Evolutionary conservation across 2,797 vertebrate species (phyloP).

Genomic region (Chiloscyllium punctatum): DNA sequence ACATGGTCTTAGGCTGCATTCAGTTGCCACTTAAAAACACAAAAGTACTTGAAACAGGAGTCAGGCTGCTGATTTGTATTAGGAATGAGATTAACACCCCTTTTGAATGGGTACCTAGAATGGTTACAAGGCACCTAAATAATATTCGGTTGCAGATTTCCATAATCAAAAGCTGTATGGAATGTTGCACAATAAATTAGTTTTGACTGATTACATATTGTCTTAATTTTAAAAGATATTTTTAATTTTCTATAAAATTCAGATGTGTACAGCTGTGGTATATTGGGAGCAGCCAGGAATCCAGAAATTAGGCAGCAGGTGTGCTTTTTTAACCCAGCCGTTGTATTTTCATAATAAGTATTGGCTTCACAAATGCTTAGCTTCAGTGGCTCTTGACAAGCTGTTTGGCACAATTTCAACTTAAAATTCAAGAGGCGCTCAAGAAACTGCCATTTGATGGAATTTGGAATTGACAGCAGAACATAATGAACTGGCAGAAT

Average conservation of each 20-base stretch:
- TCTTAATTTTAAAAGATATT: neutral
- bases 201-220: too few species aligned
- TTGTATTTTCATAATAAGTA: neutral
- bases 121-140: neutral
- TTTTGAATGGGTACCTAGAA: neutral
- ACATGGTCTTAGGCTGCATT: too few species aligned
- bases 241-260: neutral
- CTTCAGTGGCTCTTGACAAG: neutral
- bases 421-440: neutral
- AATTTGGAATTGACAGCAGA: neutral
- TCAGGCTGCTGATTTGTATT: neutral
- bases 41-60: neutral
- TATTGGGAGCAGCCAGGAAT: neutral
- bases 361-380: neutral
- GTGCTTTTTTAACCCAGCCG: neutral
- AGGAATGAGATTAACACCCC: neutral
- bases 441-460: neutral
- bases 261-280: neutral
- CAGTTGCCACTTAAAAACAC: neutral
- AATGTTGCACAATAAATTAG: neutral
- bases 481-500: neutral
- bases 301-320: neutral
- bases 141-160: neutral
- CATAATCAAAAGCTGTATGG: neutral
- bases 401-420: neutral